Conservation (phyloP, 2,113 vertebrate genomes). For the Apodemus sylvaticus region DNA sequence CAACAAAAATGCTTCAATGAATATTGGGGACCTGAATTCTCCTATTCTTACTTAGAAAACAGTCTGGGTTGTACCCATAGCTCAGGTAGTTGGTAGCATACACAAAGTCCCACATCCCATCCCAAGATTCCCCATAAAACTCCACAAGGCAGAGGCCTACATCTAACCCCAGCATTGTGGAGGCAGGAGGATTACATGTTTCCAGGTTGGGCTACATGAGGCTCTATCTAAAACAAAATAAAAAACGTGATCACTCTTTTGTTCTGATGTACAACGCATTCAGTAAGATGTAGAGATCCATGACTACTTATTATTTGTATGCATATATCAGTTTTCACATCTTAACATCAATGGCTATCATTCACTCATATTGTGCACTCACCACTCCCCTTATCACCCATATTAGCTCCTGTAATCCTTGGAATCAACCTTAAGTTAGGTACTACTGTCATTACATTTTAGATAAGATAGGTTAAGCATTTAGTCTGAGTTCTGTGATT, state of each 20-base stretch:
- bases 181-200: background rate
- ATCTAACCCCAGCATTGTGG: background rate
- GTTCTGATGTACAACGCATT: background rate
- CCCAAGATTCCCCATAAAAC: background rate
- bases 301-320: background rate
- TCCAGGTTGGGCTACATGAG: background rate
- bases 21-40: background rate
- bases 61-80: background rate
- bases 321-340: background rate
- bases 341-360: background rate
- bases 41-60: constrained; percentile 30
- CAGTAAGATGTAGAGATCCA: constrained; percentile 7
- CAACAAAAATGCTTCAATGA: background rate
- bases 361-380: background rate
- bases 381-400: background rate
- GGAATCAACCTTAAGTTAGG: constrained; percentile 1
- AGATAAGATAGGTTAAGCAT: constrained; percentile 12
- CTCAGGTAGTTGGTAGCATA: background rate
- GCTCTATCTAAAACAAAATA: background rate
- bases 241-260: background rate
- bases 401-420: constrained; percentile 14
- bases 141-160: background rate
- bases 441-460: background rate
- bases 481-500: background rate
- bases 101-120: background rate